Conservation (phyloP, 2,888 invertebrate genomes). For the Dioctria rufipes region DNA sequence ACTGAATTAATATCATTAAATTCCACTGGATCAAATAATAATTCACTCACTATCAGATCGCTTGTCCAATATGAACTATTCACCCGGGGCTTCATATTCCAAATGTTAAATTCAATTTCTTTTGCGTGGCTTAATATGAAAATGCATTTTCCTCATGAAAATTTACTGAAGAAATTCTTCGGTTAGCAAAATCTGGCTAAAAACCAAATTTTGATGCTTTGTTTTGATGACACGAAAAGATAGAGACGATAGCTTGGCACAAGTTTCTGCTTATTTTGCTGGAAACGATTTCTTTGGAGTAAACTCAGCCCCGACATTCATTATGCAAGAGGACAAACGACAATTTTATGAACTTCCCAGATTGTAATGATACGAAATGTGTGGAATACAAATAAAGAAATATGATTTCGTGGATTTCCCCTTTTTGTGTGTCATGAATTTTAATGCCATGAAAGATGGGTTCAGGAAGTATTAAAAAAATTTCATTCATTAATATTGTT, state of each 20-base stretch:
- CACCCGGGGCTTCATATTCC: constrained; percentile 44
- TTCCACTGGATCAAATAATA: constrained; percentile 40
- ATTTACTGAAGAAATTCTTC: constrained; percentile 34
- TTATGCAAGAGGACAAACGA: constrained; percentile 50
- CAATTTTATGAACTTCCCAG: constrained; percentile 54
- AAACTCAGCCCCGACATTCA: constrained; percentile 42
- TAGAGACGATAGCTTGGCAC: constrained; percentile 56
- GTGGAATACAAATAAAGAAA: constrained; percentile 39
- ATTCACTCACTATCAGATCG: constrained; percentile 49
- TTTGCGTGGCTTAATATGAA: constrained; percentile 52
- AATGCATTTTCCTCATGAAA: constrained; percentile 47
- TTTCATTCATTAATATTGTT: not conserved
- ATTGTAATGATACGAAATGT: constrained; percentile 33
- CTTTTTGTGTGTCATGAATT: constrained; percentile 9
- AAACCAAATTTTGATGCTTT: constrained; percentile 57
- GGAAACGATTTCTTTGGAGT: constrained; percentile 50
- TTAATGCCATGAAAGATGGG: constrained; percentile 13
- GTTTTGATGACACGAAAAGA: constrained; percentile 58
- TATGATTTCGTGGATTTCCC: constrained; percentile 30
- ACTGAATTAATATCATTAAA: constrained; percentile 49
- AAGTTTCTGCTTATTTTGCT: constrained; percentile 54
- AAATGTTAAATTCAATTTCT: constrained; percentile 52
- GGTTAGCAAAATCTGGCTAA: constrained; percentile 36
- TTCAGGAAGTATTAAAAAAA: constrained; percentile 7
- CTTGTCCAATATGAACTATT: constrained; percentile 50